Evolutionary conservation across 2,797 vertebrate species (phyloP), one percentile per base, ranked within the genome.

Genomic region (Acrossocheilus fasciatus): DNA sequence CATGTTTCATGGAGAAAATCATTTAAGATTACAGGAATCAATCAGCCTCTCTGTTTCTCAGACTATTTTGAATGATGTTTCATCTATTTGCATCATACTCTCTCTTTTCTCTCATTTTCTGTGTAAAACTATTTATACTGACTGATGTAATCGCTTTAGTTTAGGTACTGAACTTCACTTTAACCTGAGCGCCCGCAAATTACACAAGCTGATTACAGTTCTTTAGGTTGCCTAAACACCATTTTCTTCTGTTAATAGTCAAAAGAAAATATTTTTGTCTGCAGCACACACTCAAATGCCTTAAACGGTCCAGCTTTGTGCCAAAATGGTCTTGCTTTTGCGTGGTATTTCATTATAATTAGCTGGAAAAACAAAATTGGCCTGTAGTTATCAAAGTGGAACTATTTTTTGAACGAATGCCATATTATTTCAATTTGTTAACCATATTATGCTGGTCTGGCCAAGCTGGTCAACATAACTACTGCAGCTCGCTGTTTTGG

Each of bases 211-310:
- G 96, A 96, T 96, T 96, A 94, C 92, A 95, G 93, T 90, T 88
- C 70, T 92, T 91, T 88, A 85, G 86, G 89, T 94, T 94, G 96
- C 96, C 96, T 96, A 94, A 91, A 93, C 91, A 89, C 93, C 70
- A 96, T 95, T 96, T 96, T 94, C 92, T 91, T 92, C 95, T 95
- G 92, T 93, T 95, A 95, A 96, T 96, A 96, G 96, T 95, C 92
- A 92, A 95, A 96, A 95, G 87, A 96, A 97, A 97, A 96, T 94
- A 96, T 96, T 97, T 96, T 91, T 93, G 95, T 96, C 94, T 96
- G 93, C 91, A 90, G 80, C 92, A 92, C 86, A 90, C 86, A 90
- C 86, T 90, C 87, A 88, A 90, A 93, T 91, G 90, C 30, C 91
- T 90, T 85, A 92, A 92, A 92, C 90, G 92, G 91, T 91, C 93